Evolutionary conservation across 2,113 vertebrate genomes (phyloP).

Genomic region (Pseudorasbora parva): DNA sequence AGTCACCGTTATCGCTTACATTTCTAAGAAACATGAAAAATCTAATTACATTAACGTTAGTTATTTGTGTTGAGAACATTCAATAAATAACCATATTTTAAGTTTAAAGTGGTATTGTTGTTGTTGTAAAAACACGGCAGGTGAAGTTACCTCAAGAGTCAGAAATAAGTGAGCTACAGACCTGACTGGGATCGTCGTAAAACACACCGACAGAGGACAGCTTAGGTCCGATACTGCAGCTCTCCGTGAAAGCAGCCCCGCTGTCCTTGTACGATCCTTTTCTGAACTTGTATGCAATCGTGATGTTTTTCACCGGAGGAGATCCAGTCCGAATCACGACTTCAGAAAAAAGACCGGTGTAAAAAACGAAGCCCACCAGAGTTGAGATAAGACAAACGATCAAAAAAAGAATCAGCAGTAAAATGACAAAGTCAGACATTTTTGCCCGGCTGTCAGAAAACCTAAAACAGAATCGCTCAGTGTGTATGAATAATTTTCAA

Average conservation of each 20-base stretch:
- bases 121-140: not conserved
- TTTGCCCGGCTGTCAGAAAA: slow-evolving; percentile 19
- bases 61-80: not conserved
- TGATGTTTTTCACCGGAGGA: slow-evolving; percentile 84
- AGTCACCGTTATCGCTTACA: too few species aligned
- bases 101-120: not conserved
- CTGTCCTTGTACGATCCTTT: slow-evolving; percentile 85
- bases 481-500: not conserved
- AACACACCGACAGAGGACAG: slow-evolving; percentile 85
- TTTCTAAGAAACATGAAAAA: too few species aligned
- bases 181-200: slow-evolving; percentile 92
- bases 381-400: slow-evolving; percentile 83
- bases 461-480: not conserved
- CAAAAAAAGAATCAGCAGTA: slow-evolving; percentile 80
- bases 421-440: slow-evolving; percentile 85
- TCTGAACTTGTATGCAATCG: slow-evolving; percentile 91
- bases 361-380: slow-evolving; percentile 79
- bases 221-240: slow-evolving; percentile 89
- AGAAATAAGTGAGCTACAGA: slow-evolving; percentile 68
- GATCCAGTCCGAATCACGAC: slow-evolving; percentile 88
- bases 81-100: not conserved
- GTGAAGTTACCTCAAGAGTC: not conserved
- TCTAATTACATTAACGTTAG: too few species aligned
- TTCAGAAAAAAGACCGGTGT: slow-evolving; percentile 87
- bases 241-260: slow-evolving; percentile 86